These are phyloP conservation scores for Teleopsis dalmanni DNA, from an alignment of 1,140 invertebrate genomes.

Conservation along the genomic window DNA sequence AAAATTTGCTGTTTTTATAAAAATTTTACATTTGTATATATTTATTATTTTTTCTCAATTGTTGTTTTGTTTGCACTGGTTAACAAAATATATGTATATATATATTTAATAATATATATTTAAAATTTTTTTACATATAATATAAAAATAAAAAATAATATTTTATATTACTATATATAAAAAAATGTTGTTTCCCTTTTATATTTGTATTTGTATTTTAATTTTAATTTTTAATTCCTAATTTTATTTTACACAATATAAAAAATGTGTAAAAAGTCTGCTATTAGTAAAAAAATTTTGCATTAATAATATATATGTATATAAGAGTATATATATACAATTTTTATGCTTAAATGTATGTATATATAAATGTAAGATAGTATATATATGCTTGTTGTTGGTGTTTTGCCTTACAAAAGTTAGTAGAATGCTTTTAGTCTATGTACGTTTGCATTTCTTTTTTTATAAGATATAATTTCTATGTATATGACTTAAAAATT, in stretches of 20 bases:
- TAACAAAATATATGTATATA: not conserved
- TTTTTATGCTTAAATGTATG: not conserved
- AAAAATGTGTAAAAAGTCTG: not conserved
- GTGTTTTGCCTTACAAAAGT: too few species aligned
- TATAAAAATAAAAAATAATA: too few species aligned
- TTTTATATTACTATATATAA: not conserved
- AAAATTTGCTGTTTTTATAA: not conserved
- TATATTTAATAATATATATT: not conserved
- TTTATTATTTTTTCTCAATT: too few species aligned
- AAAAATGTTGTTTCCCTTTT: not conserved
- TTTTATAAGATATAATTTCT: not conserved
- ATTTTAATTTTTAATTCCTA: not conserved
- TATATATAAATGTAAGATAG: constrained; percentile 2
- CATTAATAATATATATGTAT: not conserved
- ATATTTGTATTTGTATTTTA: not conserved
- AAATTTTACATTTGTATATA: not conserved
- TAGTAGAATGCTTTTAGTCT: too few species aligned
- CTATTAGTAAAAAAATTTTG: not conserved
- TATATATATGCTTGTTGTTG: not conserved
- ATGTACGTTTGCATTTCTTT: not conserved
- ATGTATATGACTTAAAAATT: not conserved
- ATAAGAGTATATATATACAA: not conserved
- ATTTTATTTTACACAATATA: not conserved
- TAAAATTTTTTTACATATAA: not conserved
- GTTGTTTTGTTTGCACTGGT: not conserved